These are phyloP conservation scores for Cyprinodon variegatus DNA, from an alignment of 2,113 vertebrate species.

Conservation along the genomic window DNA sequence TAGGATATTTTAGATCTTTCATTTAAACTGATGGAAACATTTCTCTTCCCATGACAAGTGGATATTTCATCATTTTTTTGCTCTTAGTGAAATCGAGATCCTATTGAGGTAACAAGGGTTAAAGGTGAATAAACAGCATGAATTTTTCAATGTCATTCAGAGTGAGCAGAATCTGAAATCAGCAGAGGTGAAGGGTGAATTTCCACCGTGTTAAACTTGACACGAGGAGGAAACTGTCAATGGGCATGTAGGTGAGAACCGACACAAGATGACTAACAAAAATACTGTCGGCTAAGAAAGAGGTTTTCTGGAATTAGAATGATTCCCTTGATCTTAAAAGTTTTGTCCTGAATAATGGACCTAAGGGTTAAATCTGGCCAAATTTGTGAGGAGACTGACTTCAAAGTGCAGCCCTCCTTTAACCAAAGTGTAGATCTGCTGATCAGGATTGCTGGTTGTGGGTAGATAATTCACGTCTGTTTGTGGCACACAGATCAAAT, in stretches of 20 bases:
- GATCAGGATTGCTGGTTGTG: not conserved
- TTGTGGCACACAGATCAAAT: slow-evolving; percentile 4
- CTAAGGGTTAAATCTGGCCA: not conserved
- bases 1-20: no score
- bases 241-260: no score
- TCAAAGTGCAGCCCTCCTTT: not conserved
- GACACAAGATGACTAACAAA: no score
- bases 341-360: not conserved
- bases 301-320: not conserved
- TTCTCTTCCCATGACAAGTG: no score
- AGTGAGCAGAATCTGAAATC: not conserved
- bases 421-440: not conserved
- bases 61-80: no score
- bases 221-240: not conserved
- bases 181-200: not conserved
- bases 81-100: no score
- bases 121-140: no score
- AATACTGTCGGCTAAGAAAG: no score
- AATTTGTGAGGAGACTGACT: not conserved
- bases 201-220: not conserved
- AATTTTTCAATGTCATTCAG: not conserved
- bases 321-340: not conserved
- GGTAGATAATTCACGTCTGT: not conserved
- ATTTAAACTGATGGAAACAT: no score
- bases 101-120: no score